Conservation (phyloP, 2,113 vertebrate genomes). For the Muntiacus reevesi region DNA sequence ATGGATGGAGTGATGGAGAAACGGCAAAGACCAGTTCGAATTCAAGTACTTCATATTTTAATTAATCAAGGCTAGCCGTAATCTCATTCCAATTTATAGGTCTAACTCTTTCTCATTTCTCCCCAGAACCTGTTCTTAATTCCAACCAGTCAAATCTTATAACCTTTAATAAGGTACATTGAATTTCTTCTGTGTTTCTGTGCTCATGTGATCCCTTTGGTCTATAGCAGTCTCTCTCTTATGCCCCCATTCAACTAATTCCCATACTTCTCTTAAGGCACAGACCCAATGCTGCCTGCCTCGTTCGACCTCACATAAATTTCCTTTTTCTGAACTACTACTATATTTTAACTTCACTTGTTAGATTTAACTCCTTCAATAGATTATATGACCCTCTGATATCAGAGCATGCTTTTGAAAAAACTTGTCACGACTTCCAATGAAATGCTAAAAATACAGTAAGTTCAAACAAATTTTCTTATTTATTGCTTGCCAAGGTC, state of each 20-base stretch:
- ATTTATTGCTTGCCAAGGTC: neutral
- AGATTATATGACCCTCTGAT: neutral
- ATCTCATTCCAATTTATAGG: neutral
- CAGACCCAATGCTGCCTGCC: neutral
- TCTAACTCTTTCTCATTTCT: neutral
- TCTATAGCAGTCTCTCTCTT: neutral
- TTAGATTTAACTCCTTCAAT: neutral
- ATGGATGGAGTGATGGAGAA: neutral
- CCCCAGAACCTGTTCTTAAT: neutral
- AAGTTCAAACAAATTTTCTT: neutral
- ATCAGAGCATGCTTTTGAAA: neutral
- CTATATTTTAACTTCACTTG: neutral
- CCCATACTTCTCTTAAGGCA: neutral
- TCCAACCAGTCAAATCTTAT: neutral
- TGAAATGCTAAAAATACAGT: neutral
- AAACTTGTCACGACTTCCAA: neutral
- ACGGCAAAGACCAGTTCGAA: neutral
- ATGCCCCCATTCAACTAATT: neutral
- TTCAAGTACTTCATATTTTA: constrained; percentile 4
- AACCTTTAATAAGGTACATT: neutral
- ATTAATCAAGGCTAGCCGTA: neutral
- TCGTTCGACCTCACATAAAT: neutral
- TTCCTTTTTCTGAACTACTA: neutral
- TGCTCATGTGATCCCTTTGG: neutral
- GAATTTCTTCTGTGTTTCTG: neutral